Base-by-base conservation (phyloP, 1,140 invertebrate genomes). In the Ips nitidus region DNA sequence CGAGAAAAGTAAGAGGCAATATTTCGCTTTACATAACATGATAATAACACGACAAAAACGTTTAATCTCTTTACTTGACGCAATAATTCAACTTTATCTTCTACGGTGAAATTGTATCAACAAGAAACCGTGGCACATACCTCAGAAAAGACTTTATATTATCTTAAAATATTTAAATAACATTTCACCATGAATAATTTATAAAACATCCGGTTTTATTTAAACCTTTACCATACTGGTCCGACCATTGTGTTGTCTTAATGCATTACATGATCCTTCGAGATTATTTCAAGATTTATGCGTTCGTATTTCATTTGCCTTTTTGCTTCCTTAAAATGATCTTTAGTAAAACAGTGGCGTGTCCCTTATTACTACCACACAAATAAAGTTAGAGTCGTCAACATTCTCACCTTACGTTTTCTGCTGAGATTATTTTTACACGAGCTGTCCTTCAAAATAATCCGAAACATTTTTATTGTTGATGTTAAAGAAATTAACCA, bases 161-260 rank as follows among this genome's bases (percentile, higher is more conserved):
- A 59, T 59, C 57, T 59, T 42, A 42, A 42, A 42, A 42, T 47
- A 69, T 69, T 69, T 63, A 69, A 69, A 63, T 63, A 42, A 63
- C 61, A 69, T 69, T 69, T 63, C 59, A 69, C 67, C n/a, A 69
- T 69, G 67, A 69, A 69, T 69, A 63, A 69, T 69, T 69, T 69
- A 69, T 69, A 67, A 58, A 68, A 68, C 56, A 68, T 68, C 61
- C 67, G 67, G 67, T 64, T 64, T 56, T 61, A 58, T 66, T 53
- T 57, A 47, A 36, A 22, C 41, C 37, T 66, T 52, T 60, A 63
- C 61, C 52, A 57, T 69, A 69, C 59, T 50, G 39, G 45, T 50
- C 57, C 36, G 52, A 60, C 67, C 67, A 69, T 69, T 69, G 67
- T 69, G 67, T 69, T 69, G 67, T 63, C 67, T 62, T 69, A 56